Evolutionary conservation across 2,888 invertebrate genomes (phyloP), one percentile per base, ranked within the genome.

Genomic region (Lissocephala sabroskyi): DNA sequence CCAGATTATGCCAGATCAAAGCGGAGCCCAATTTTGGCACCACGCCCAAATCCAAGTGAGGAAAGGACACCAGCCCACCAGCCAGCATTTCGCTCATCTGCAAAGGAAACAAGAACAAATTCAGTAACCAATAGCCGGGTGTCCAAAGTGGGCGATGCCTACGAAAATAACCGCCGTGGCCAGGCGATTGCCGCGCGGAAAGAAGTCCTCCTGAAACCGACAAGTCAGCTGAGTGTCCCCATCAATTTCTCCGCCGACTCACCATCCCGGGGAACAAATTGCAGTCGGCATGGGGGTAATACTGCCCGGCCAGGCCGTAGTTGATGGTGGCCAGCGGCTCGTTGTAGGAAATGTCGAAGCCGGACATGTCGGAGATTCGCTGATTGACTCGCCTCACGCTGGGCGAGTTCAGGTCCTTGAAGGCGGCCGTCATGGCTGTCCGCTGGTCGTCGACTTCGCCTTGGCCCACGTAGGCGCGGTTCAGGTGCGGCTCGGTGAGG

Each of bases 31-130:
- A 32, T 7, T 3, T 14, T 4, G 56, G 49, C 16, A 19, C 37
- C n/a, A 58, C 41, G 42, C 42, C 49, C 37, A 59, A 40, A 1
- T 39, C 26, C 7, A 65, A 17, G 0, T 4, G 13, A 3, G 61
- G 62, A 23, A 68, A 56, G 5, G 59, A 53, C 19, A 50, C 47
- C 2, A 17, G 4, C 2, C 56, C 66, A 13, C 62, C 66, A 2
- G 48, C 23, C 48, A 7, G 59, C 56, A 46, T 14, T 55, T 9
- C 58, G 36, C 68, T 68, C 23, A 32, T 32, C 13, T 11, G 3
- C n/a, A 32, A 32, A 32, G 3, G 32, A 10, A 32, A 11, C n/a
- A 11, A 10, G n/a, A 14, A 13, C 10, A 19, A n/a, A 28, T 10
- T 32, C 5, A 10, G 9, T 11, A n/a, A 7, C 6, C 10, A 23